Conservation (phyloP, 2,113 vertebrate species). For the Ophiodon elongatus region DNA sequence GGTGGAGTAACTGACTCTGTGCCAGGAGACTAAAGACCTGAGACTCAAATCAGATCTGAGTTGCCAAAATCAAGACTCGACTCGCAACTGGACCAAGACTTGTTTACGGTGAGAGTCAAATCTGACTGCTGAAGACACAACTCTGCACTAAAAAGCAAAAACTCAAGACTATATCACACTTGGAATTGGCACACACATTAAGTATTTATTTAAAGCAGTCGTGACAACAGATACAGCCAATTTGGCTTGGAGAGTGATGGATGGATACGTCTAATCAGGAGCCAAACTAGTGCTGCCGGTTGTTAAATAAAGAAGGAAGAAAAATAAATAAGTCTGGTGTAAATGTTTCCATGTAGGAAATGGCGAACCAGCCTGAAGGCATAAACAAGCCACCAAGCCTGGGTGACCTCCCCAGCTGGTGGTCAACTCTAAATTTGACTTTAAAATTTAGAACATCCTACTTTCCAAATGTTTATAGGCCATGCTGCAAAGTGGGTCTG, state of each 20-base stretch:
- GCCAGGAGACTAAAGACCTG: neutral
- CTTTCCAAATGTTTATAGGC: conserved; percentile 1
- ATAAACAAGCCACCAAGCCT: conserved; percentile 9
- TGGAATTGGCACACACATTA: conserved; percentile 32
- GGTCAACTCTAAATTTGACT: conserved; percentile 29
- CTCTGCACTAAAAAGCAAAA: neutral
- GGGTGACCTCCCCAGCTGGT: neutral
- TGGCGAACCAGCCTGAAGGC: conserved; percentile 6
- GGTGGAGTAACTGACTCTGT: neutral
- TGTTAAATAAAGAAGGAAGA: conserved; percentile 47
- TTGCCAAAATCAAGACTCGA: conserved; percentile 1
- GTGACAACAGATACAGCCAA: conserved; percentile 32
- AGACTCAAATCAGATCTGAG: neutral
- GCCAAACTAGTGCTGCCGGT: conserved; percentile 39
- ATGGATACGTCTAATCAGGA: conserved; percentile 3
- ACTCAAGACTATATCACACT: neutral
- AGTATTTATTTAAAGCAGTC: conserved; percentile 30
- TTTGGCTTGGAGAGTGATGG: conserved; percentile 25
- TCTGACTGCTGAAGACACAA: neutral
- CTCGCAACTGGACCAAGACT: neutral
- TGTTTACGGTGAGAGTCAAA: neutral
- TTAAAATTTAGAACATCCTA: conserved; percentile 26
- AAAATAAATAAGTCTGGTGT: conserved; percentile 42
- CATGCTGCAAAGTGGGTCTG: conserved; percentile 8
- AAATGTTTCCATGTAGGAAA: conserved; percentile 19